phyloP scores from a whole-genome alignment of 2,113 vertebrate species.

The Aleadryas rufinucha region DNA sequence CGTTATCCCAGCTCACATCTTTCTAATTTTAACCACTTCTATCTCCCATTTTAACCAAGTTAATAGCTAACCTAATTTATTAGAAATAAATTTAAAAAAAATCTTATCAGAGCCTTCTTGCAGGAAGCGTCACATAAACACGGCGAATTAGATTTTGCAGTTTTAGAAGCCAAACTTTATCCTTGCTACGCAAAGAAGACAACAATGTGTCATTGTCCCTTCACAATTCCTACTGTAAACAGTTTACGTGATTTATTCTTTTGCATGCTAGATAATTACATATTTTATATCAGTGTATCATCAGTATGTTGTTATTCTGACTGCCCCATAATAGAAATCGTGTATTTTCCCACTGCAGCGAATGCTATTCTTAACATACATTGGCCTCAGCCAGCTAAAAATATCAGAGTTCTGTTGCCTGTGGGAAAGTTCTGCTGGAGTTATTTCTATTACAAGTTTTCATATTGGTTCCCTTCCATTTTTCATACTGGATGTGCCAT shows the following conservation, averaged over 20 bases:
- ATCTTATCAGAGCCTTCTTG: neutral
- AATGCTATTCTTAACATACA: conserved; percentile 73
- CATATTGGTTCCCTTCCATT: conserved; percentile 7
- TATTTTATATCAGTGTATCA: conserved; percentile 57
- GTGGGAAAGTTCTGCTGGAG: conserved; percentile 71
- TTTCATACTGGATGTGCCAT: conserved; percentile 17
- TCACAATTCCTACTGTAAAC: conserved; percentile 59
- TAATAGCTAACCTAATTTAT: conserved; percentile 20
- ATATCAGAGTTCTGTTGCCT: conserved; percentile 64
- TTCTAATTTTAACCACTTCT: conserved; percentile 23
- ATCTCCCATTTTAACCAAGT: conserved; percentile 6
- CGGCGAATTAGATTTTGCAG: neutral
- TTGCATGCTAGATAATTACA: conserved; percentile 49
- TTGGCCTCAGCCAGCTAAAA: conserved; percentile 70
- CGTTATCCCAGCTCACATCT: neutral
- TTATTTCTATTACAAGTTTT: conserved; percentile 58
- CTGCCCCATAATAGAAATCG: conserved; percentile 63
- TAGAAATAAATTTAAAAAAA: neutral
- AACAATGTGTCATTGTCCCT: conserved; percentile 20
- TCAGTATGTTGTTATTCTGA: conserved; percentile 49
- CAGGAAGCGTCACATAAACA: conserved; percentile 33
- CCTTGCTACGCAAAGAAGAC: neutral
- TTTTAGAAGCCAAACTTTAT: neutral
- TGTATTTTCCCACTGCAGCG: conserved; percentile 69
- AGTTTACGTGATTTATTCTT: conserved; percentile 65